Evolutionary conservation across 2,888 invertebrate species (phyloP), one percentile per base, ranked within the genome.

Genomic region (Eudemis profundana): DNA sequence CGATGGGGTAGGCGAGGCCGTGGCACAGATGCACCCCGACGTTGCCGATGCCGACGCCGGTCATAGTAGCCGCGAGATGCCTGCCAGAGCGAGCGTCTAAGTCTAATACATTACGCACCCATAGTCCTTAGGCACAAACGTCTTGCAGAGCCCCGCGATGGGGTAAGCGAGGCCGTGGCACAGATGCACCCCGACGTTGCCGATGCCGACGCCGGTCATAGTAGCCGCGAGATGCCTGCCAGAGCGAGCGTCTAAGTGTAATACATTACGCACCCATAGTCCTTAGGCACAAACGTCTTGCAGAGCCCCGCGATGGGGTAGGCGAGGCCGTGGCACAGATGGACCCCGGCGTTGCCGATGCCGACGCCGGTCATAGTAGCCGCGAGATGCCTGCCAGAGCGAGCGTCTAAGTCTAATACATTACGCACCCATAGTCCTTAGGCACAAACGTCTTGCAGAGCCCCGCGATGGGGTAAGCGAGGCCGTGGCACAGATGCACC

Each of bases 171-270:
- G 93, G 0, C 97, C 98, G 82, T 98, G 98, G 74, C 96, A 98
- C 17, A 98, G 93, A 84, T 98, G 98, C 0, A 97, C 97, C 4
- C 98, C 98, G 2, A 98, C 98, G 84, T 98, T 98, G 61, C 98
- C 98, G 82, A 98, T 98, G 19, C 98, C 98, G 51, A 98, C 97
- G 15, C 98, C 98, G 10, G 98, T 98, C 95, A 97, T 97, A 0
- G 96, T 96, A 19, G 97, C 96, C 0, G 98, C 98, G 46, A 98
- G 91, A 82, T 98, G 97, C 98, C 98, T 98, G 75, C 94, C 92
- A 0, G 97, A 95, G 1, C 97, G 94, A 0, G 98, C 98, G 78
- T 97, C 96, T 7, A 96, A 79, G 77, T 98, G 96, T n/a, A n/a
- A n/a, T n/a, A n/a, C n/a, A n/a, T n/a, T n/a, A n/a, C n/a, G n/a